phyloP scores from a whole-genome alignment of 2,113 vertebrate species.

The Leptodactylus fuscus region DNA sequence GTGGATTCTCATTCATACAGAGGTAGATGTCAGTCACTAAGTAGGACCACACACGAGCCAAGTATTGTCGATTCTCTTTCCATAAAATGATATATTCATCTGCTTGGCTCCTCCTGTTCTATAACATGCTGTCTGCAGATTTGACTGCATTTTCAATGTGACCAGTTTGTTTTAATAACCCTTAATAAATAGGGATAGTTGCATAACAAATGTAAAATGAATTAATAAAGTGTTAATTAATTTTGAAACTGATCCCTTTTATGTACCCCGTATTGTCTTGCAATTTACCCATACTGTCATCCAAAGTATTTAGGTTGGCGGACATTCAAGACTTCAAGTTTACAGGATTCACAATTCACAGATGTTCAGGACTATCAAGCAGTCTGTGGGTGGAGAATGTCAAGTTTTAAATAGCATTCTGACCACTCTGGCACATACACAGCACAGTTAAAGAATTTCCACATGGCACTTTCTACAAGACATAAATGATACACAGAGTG shows the following conservation, averaged over 20 bases:
- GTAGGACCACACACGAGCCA: too few relatives aligned
- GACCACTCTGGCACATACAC: slow-evolving; percentile 75
- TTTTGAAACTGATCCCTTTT: slow-evolving; percentile 65
- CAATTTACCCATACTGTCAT: slow-evolving; percentile 63
- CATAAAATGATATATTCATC: too few relatives aligned
- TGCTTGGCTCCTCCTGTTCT: too few relatives aligned
- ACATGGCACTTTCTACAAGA: slow-evolving; percentile 70
- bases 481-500: slow-evolving; percentile 66
- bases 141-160: too few relatives aligned
- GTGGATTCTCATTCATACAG: too few relatives aligned
- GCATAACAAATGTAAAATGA: slow-evolving; percentile 42
- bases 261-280: slow-evolving; percentile 65
- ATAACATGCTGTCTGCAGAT: too few relatives aligned
- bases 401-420: slow-evolving; percentile 84
- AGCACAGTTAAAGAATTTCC: slow-evolving; percentile 74
- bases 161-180: too few relatives aligned
- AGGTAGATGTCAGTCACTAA: too few relatives aligned
- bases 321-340: slow-evolving; percentile 69
- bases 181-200: too few relatives aligned
- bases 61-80: too few relatives aligned
- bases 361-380: slow-evolving; percentile 81
- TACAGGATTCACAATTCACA: slow-evolving; percentile 83
- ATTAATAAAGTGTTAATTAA: slow-evolving; percentile 66
- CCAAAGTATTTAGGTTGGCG: slow-evolving; percentile 74
- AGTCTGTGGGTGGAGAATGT: slow-evolving; percentile 80